Evolutionary conservation across 2,113 vertebrate species (phyloP).

Genomic region (Cranoglanis bouderius): DNA sequence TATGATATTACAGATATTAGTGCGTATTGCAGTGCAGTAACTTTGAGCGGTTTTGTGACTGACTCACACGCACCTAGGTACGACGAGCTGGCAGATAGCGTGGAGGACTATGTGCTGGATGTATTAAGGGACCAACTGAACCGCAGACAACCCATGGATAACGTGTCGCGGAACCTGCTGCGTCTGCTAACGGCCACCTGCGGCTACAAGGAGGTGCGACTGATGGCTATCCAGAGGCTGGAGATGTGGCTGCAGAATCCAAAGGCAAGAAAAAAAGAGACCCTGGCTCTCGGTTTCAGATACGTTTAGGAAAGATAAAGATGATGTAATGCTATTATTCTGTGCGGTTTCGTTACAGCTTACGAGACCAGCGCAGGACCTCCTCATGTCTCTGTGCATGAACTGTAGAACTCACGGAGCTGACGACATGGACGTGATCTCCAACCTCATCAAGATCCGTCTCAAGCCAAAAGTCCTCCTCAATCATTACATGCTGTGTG

Average conservation of each 20-base stretch:
- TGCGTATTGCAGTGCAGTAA: neutral
- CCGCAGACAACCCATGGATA: slow-evolving; percentile 96
- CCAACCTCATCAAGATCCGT: slow-evolving; percentile 95
- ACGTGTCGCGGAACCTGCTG: slow-evolving; percentile 92
- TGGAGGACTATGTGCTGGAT: slow-evolving; percentile 95
- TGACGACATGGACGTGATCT: slow-evolving; percentile 95
- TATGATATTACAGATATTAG: neutral
- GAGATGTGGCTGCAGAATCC: slow-evolving; percentile 99
- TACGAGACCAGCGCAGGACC: slow-evolving; percentile 95
- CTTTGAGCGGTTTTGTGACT: neutral
- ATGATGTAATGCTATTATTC: neutral
- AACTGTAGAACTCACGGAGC: slow-evolving; percentile 90
- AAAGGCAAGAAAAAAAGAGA: slow-evolving; percentile 77
- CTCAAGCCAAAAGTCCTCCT: slow-evolving; percentile 97
- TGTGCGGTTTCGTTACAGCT: slow-evolving; percentile 68
- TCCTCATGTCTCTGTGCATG: slow-evolving; percentile 96
- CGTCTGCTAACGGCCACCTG: slow-evolving; percentile 91
- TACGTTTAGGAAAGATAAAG: neutral
- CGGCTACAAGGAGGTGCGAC: slow-evolving; percentile 92
- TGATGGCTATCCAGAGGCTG: slow-evolving; percentile 91
- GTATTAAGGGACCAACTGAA: slow-evolving; percentile 93
- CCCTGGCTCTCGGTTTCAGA: neutral
- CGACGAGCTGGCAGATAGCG: slow-evolving; percentile 90
- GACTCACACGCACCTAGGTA: slow-evolving; percentile 73
- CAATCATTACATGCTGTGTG: slow-evolving; percentile 94